These are phyloP conservation scores for Diabrotica virgifera DNA, from an alignment of 1,140 invertebrate genomes.

Conservation along the genomic window DNA sequence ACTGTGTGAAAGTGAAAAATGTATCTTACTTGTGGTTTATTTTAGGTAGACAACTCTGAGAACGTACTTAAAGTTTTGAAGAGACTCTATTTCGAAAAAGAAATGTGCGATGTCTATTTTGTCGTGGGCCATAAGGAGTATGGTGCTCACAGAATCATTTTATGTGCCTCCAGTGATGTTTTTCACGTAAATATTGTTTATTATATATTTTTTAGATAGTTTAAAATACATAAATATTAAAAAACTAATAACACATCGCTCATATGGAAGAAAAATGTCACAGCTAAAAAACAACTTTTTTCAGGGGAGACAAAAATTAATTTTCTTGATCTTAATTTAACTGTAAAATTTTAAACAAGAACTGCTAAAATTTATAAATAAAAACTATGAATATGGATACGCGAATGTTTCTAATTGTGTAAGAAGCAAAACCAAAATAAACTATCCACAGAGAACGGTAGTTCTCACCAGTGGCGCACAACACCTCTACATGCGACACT, in stretches of 20 bases:
- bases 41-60: slow-evolving; percentile 41
- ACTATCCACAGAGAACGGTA: too few relatives aligned
- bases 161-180: slow-evolving; percentile 93
- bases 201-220: background rate
- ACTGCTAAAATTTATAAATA: too few relatives aligned
- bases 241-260: background rate
- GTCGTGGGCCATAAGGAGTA: slow-evolving; percentile 60
- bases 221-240: background rate
- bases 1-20: background rate
- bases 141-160: slow-evolving; percentile 85
- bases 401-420: too few relatives aligned
- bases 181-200: slow-evolving; percentile 69
- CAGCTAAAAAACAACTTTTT: too few relatives aligned
- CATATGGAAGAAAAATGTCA: too few relatives aligned
- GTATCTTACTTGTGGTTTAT: background rate
- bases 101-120: slow-evolving; percentile 45
- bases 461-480: too few relatives aligned
- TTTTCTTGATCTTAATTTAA: too few relatives aligned
- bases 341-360: too few relatives aligned
- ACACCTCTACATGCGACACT: too few relatives aligned
- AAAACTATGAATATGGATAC: too few relatives aligned
- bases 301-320: too few relatives aligned
- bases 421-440: too few relatives aligned
- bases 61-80: slow-evolving; percentile 40
- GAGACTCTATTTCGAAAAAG: slow-evolving; percentile 39